Evolutionary conservation across 2,888 invertebrate species (phyloP), one percentile per base, ranked within the genome.

Genomic region (Falcaria lacertinaria): DNA sequence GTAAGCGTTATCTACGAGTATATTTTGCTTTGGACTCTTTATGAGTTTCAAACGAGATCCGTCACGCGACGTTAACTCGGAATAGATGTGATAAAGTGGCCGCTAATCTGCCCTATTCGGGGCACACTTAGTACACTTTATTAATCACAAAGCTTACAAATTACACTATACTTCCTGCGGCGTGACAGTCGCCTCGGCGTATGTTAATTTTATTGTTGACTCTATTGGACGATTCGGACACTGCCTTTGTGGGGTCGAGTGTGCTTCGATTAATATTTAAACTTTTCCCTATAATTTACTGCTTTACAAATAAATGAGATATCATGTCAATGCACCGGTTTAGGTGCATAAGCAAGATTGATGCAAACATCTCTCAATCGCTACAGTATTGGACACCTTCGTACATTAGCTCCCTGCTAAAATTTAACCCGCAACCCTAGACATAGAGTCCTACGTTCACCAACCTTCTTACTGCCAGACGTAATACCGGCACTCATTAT

Each of bases 61-160:
- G 88, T 89, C 89, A 89, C 89, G 89, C 89, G 74, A 89, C 82
- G 86, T 85, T 87, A 84, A 84, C 82, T 85, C 75, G 75, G 84
- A 78, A 89, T 89, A 82, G 85, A 88, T 80, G 89, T 89, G 88
- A 89, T 89, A 89, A 89, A 89, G 80, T 85, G 89, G 71, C 79
- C 87, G 85, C 88, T 89, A 89, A 89, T 89, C 89, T 87, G 84
- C 87, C 82, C 86, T 81, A 87, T 87, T 88, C 84, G 86, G 82
- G 88, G 79, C 86, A 79, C 89, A 89, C 85, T 89, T 89, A 88
- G 86, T 85, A 81, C 85, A 84, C 76, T 89, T 89, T 89, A 89
- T 89, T 89, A 89, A 89, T 89, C 89, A 88, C 86, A 88, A 89
- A 85, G 84, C 81, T 85, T 85, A 88, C 89, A 89, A 89, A 89